Evolutionary conservation across 2,113 vertebrate genomes (phyloP), one percentile per base, ranked within the genome.

Genomic region (Tenrec ecaudatus): DNA sequence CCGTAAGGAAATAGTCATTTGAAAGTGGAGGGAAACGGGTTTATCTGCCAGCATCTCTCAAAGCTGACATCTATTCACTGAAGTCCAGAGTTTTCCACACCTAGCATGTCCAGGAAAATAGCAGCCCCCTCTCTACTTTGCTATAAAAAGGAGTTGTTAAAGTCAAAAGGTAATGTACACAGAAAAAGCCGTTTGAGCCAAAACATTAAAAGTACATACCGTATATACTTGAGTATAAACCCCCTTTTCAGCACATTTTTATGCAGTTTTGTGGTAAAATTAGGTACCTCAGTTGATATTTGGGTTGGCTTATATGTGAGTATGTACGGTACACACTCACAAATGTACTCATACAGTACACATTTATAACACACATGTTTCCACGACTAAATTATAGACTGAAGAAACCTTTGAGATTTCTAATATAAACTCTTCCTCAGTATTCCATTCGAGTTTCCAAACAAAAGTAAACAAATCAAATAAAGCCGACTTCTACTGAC

Each of bases 1-100:
- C 16, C 27, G 88, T 76, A 71, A 75, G 77, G 9, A 90, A 90
- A n/a, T 23, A 86, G 81, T 68, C 1, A 80, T 77, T 95, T 90
- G 20, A 78, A 92, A 88, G 22, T 20, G 20, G 14, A 78, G 7
- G 71, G 76, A 86, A 90, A 88, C 27, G 22, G 33, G 31, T 1
- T 47, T 86, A 90, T n/a, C 78, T 88, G 53, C 31, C 75, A 86
- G 75, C 90, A 62, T 82, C 66, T 81, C 40, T 76, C 22, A 58
- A 53, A 71, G 23, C n/a, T 90, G 33, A 3, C n/a, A 53, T 22
- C 3, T n/a, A 57, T 47, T 31, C 69, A 60, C 20, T 17, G 33
- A 75, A 80, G 38, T 43, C n/a, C 60, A 68, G 57, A 88, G 22
- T 25, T 78, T 43, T 19, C 33, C 36, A 17, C 66, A 3, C 15